These are phyloP conservation scores for Lepus oiostolus DNA, from an alignment of 2,797 vertebrate genomes.

Conservation along the genomic window DNA sequence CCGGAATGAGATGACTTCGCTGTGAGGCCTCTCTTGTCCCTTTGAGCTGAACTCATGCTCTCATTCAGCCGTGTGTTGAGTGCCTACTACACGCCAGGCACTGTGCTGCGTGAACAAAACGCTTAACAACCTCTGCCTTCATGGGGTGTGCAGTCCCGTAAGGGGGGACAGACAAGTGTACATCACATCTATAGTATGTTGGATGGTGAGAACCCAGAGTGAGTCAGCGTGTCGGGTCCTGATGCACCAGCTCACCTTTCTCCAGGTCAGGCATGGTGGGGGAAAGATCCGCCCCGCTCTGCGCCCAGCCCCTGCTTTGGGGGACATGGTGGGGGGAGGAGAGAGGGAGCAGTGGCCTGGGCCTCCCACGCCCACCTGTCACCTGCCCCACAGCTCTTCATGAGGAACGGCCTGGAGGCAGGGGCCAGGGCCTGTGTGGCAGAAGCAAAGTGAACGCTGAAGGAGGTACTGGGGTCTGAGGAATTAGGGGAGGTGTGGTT, in stretches of 20 bases:
- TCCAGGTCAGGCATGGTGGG: not conserved
- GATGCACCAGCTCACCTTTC: accelerated
- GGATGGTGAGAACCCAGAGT: not conserved
- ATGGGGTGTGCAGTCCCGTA: not conserved
- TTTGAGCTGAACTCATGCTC: not conserved
- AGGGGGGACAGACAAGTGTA: not conserved
- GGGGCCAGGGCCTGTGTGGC: accelerated
- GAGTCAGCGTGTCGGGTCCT: accelerated
- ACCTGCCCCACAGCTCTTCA: too few relatives aligned
- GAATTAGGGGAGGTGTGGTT: not conserved
- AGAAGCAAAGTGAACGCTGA: not conserved
- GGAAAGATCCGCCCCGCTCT: accelerated
- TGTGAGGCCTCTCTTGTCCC: not conserved
- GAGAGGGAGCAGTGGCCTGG: not conserved
- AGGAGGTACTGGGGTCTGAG: not conserved
- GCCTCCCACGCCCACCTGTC: too few relatives aligned
- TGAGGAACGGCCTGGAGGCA: not conserved
- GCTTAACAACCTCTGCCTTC: not conserved
- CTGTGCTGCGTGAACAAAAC: accelerated
- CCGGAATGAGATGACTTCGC: not conserved
- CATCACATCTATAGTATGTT: not conserved
- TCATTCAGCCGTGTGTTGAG: not conserved
- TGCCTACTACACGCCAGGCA: not conserved
- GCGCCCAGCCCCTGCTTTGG: not conserved
- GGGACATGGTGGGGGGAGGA: not conserved